Conservation (phyloP, 2,113 vertebrate genomes). For the Oreochromis tanganicae region DNA sequence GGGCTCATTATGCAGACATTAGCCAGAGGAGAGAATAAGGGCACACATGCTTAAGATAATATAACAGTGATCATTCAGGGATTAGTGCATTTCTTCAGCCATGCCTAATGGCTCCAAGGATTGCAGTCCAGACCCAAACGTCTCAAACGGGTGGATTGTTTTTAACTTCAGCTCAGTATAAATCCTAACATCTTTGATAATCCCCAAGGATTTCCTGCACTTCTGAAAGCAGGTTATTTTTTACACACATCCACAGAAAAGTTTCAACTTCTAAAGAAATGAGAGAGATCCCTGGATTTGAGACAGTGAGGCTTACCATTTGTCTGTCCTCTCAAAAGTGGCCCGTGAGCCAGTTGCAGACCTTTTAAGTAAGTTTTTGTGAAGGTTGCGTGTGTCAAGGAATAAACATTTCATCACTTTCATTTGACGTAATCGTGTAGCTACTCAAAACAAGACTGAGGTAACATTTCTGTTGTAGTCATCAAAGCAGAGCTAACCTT, state of each 20-base stretch:
- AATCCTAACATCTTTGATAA: background rate
- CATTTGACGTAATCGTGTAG: background rate
- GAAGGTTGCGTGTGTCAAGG: background rate
- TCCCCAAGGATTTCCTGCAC: background rate
- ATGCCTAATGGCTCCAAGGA: background rate
- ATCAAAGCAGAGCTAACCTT: background rate
- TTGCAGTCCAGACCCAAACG: background rate
- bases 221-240: background rate
- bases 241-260: background rate
- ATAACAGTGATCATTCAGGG: background rate
- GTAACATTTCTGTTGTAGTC: background rate
- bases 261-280: background rate
- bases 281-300: background rate
- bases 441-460: background rate
- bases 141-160: background rate
- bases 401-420: background rate
- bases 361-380: background rate
- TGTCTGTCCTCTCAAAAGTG: background rate
- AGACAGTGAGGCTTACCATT: background rate
- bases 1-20: slow-evolving; percentile 8
- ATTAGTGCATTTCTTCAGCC: background rate
- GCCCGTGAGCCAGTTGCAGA: background rate
- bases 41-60: background rate
- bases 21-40: background rate
- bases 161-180: background rate